Evolutionary conservation across 1,140 invertebrate species (phyloP).

Genomic region (Odontomachus brunneus): DNA sequence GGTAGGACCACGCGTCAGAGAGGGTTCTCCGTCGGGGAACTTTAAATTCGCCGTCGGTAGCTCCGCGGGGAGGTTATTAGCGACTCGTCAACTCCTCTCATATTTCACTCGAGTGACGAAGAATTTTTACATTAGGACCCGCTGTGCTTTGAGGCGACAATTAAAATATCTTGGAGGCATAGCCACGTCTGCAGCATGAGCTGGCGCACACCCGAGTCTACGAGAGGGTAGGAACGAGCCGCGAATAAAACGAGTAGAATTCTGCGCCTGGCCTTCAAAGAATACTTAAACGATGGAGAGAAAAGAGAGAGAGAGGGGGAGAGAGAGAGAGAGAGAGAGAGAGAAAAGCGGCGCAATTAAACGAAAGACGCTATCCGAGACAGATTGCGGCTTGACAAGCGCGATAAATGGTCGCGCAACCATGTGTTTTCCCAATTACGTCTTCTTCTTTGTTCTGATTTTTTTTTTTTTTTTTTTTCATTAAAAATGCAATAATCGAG

Average conservation of each 20-base stretch:
- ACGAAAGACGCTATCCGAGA: constrained; percentile 54
- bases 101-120: constrained; percentile 74
- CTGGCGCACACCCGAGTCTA: constrained; percentile 57
- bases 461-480: too few relatives aligned
- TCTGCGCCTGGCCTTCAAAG: constrained; percentile 73
- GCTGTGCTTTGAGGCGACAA: constrained; percentile 75
- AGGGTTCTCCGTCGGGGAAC: constrained; percentile 48
- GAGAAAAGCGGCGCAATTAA: constrained; percentile 65
- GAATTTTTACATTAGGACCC: constrained; percentile 72
- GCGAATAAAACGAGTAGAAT: constrained; percentile 76
- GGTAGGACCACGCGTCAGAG: constrained; percentile 23
- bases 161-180: constrained; percentile 77
- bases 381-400: constrained; percentile 42
- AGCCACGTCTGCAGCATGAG: constrained; percentile 69
- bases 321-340: constrained; percentile 4
- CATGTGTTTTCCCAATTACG: constrained; percentile 18
- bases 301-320: constrained; percentile 24
- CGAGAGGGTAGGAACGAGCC: constrained; percentile 29
- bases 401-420: constrained; percentile 7
- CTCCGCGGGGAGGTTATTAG: constrained; percentile 71
- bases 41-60: constrained; percentile 65
- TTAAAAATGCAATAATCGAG: constrained; percentile 8
- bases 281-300: constrained; percentile 63
- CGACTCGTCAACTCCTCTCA: constrained; percentile 73
- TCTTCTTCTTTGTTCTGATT: background rate